A percentile compares a stretch with the other conserved stretches of the same genome.
phyloP scores from a whole-genome alignment of 2,797 vertebrate genomes.

The Apodemus agrarius region DNA sequence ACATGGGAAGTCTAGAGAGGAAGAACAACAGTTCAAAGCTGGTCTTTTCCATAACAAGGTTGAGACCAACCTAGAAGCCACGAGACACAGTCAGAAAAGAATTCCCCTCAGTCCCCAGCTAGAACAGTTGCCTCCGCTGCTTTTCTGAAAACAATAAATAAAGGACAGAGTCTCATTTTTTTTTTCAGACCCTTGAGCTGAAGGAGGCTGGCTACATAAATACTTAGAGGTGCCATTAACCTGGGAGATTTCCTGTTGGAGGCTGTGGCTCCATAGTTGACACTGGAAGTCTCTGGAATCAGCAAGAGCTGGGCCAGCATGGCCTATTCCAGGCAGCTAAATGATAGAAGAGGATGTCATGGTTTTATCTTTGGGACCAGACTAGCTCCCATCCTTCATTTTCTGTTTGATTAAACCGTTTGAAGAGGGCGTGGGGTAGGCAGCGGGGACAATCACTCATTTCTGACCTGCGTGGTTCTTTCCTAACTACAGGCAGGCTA shows the following conservation, averaged over 20 bases:
- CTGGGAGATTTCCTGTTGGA: neutral
- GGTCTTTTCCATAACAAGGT: neutral
- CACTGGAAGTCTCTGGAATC: neutral
- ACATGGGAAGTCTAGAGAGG: neutral
- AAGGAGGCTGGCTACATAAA: neutral
- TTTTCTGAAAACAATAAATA: constrained; percentile 1
- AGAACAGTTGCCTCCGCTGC: neutral
- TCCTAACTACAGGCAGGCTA: neutral
- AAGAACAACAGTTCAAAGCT: neutral
- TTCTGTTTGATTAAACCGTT: constrained; percentile 66
- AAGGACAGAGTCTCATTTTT: neutral
- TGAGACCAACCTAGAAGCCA: neutral
- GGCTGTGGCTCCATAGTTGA: too few relatives aligned
- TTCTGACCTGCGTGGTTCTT: neutral
- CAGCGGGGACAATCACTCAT: neutral
- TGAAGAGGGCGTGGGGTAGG: neutral
- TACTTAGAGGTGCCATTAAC: neutral
- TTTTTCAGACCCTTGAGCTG: neutral
- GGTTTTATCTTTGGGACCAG: constrained; percentile 43
- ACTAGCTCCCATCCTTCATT: constrained; percentile 55
- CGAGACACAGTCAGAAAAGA: neutral
- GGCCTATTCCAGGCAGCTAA: constrained; percentile 48
- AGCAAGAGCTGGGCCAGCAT: neutral
- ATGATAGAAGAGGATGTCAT: constrained; percentile 20
- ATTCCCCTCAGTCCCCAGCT: neutral